A percentile compares a stretch with the other conserved stretches of the same genome.
phyloP scores from a whole-genome alignment of 2,888 invertebrate species.

The Sisyra nigra region DNA sequence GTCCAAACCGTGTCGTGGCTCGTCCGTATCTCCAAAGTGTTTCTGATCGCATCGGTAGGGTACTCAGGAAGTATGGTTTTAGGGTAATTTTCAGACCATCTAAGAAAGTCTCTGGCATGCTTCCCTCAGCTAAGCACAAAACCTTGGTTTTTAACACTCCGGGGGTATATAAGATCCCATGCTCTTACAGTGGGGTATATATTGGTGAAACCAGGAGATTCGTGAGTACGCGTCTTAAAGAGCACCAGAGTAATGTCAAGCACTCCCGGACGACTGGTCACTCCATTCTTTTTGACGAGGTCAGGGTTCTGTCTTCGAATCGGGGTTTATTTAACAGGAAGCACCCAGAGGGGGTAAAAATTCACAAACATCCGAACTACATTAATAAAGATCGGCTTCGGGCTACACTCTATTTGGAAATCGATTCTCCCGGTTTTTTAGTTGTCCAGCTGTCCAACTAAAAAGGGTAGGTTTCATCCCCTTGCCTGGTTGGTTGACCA shows the following conservation, averaged over 20 bases:
- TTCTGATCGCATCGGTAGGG: not conserved
- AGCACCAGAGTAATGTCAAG: not conserved
- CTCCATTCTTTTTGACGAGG: too few species aligned
- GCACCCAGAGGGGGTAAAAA: constrained; percentile 2
- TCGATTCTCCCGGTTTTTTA: not conserved
- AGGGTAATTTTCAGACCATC: constrained; percentile 2
- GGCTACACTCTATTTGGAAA: not conserved
- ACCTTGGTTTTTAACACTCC: not conserved
- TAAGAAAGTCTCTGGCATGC: constrained; percentile 3
- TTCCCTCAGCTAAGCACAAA: constrained; percentile 3
- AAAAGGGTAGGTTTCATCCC: too few species aligned
- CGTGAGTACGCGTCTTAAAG: constrained; percentile 7
- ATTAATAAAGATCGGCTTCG: not conserved
- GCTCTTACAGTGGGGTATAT: constrained; percentile 6
- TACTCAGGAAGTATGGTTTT: constrained; percentile 4
- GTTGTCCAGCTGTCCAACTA: too few species aligned
- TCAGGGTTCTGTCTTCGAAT: not conserved
- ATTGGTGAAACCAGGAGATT: constrained; percentile 6
- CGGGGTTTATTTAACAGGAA: constrained; percentile 2
- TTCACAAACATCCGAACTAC: not conserved
- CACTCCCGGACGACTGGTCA: not conserved
- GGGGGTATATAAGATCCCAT: constrained; percentile 6
- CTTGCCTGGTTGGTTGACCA: too few species aligned
- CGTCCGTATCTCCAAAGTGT: constrained; percentile 5
- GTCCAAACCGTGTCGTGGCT: too few species aligned